Base-by-base conservation (phyloP, 2,797 vertebrate species). In the Sparus aurata region DNA sequence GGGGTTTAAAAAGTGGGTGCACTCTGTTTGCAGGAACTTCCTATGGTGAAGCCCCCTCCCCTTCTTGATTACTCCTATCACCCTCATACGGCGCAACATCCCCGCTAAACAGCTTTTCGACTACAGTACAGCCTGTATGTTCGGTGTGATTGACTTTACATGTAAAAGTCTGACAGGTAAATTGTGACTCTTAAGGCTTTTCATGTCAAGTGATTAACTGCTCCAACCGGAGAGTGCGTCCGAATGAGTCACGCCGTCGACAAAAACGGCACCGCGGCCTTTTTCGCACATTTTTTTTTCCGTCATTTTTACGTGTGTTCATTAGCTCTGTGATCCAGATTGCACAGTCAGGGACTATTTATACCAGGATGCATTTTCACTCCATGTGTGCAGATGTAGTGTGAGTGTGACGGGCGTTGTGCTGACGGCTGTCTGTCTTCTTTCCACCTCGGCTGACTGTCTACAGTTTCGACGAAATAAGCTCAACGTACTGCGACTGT, bases 1-100 rank as follows among this genome's bases (percentile, higher is more conserved):
- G 94, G 93, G 93, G 92, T 95, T 95, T 94, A 94, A 95, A 96
- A 95, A 95, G 94, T 95, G 94, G 95, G 95, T 95, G 95, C 94
- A 93, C 93, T 95, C 95, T 95, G 94, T 95, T 95, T 94, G 94
- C 93, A 94, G 94, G 95, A 96, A 96, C 91, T 95, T 95, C 94
- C 95, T 91, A 94, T 93, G 91, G 94, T 93, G 95, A 95, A 94
- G 88, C 91, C 89, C 91, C 92, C 92, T 90, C 90, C 91, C 87
- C 90, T 87, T 58, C 87, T 89, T 94, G 93, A 94, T 93, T 94
- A 94, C 93, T 92, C 86, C 93, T 91, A 94, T 92, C 94, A 94
- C 94, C 93, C 93, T 93, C 93, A 94, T 93, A 94, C 91, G 69
- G 94, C 77, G 91, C 92, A 84, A 85, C 91, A 90, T 93, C 92